These are phyloP conservation scores for Podabrus alpinus DNA, from an alignment of 2,888 invertebrate species.

Conservation along the genomic window DNA sequence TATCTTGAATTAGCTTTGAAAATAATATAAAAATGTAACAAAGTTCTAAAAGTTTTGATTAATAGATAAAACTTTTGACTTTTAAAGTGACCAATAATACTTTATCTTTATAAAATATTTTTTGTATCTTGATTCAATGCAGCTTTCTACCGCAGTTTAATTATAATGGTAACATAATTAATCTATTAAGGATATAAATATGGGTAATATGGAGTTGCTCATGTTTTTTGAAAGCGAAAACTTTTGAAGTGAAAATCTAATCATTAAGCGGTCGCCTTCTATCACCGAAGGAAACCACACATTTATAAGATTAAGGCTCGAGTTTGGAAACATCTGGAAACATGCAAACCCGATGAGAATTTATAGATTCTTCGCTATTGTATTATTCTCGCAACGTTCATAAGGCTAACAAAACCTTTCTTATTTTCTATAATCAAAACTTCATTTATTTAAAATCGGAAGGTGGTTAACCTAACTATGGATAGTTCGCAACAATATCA, in stretches of 20 bases:
- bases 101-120: not conserved
- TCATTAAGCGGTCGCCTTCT: conserved; percentile 19
- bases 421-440: conserved; percentile 10
- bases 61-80: not conserved
- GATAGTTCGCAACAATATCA: too few species aligned
- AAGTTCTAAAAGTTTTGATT: not conserved
- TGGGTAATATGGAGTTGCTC: conserved; percentile 9
- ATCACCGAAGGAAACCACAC: conserved; percentile 15
- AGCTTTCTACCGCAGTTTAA: not conserved
- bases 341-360: conserved; percentile 16
- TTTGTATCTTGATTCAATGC: not conserved
- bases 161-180: conserved; percentile 5
- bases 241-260: conserved; percentile 15
- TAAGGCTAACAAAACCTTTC: not conserved
- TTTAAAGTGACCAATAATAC: not conserved
- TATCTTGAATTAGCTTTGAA: not conserved
- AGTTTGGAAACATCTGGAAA: conserved; percentile 14
- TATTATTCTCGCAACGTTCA: conserved; percentile 5
- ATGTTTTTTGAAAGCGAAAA: conserved; percentile 3
- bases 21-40: not conserved
- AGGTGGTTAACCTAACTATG: not conserved
- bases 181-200: conserved; percentile 12
- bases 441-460: conserved; percentile 1
- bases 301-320: conserved; percentile 15
- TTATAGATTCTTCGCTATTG: conserved; percentile 6